These are phyloP conservation scores for Onychorhynchus coronatus DNA, from an alignment of 2,113 vertebrate genomes.

Conservation along the genomic window DNA sequence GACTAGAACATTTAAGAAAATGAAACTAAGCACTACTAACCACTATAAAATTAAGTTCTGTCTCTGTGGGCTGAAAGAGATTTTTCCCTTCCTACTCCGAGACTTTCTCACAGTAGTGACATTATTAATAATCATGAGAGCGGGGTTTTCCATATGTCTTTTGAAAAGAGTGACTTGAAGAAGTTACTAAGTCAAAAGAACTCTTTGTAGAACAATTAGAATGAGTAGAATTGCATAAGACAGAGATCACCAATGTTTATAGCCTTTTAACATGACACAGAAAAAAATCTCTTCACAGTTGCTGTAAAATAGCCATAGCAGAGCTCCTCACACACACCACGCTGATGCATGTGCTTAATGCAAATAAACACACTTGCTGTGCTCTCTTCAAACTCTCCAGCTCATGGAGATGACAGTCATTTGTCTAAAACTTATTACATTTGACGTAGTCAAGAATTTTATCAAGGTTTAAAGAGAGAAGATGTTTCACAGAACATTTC, in stretches of 20 bases:
- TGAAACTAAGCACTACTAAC: conserved; percentile 37
- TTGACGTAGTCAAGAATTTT: conserved; percentile 38
- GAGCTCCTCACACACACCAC: background rate
- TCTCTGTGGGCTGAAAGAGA: conserved; percentile 15
- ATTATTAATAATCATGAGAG: conserved; percentile 53
- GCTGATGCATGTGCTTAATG: background rate
- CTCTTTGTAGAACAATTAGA: conserved; percentile 66
- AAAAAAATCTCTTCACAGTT: background rate
- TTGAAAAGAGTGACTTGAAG: conserved; percentile 50
- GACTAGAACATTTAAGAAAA: conserved; percentile 52
- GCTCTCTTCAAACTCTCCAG: conserved; percentile 15
- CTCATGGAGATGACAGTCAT: conserved; percentile 36
- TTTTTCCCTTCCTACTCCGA: conserved; percentile 31
- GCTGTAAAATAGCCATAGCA: background rate
- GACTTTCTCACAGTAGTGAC: conserved; percentile 34
- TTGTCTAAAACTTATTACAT: conserved; percentile 48
- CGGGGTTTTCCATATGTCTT: conserved; percentile 34
- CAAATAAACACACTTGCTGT: conserved; percentile 45
- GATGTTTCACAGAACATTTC: conserved; percentile 35
- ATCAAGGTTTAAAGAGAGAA: conserved; percentile 46
- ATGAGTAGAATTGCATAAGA: conserved; percentile 60
- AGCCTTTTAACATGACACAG: conserved; percentile 19
- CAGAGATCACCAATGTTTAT: conserved; percentile 55
- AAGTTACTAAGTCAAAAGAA: conserved; percentile 61
- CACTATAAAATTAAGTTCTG: conserved; percentile 39